Percentiles rank a stretch among this genome's conserved stretches.
These are phyloP conservation scores for Drosophila lacicola DNA, from an alignment of 2,888 invertebrate species.

Conservation along the genomic window DNA sequence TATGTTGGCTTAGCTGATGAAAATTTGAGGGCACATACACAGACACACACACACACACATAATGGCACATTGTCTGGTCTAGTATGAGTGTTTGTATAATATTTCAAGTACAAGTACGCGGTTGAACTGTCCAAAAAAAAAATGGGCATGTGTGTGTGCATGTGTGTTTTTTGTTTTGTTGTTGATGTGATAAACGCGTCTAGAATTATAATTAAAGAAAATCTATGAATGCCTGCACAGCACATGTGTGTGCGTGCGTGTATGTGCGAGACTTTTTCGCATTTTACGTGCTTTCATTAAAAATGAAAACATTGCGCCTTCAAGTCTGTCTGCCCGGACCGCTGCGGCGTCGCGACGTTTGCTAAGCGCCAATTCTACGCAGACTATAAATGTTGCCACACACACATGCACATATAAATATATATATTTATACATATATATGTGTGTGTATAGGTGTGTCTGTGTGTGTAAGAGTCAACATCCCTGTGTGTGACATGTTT, in stretches of 20 bases:
- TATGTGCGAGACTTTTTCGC: conserved; percentile 67
- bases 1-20: conserved; percentile 61
- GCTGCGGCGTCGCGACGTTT: conserved; percentile 1
- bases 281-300: conserved; percentile 82
- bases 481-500: conserved; percentile 60
- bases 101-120: conserved; percentile 72
- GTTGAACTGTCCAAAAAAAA: conserved; percentile 36
- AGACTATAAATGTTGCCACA: conserved; percentile 71
- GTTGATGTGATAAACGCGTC: conserved; percentile 81
- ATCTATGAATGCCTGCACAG: conserved; percentile 69
- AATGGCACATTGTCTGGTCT: conserved; percentile 46
- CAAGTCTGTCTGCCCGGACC: conserved; percentile 12
- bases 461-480: conserved; percentile 35
- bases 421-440: conserved; percentile 4
- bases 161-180: conserved; percentile 64
- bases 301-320: conserved; percentile 77
- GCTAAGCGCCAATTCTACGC: conserved; percentile 71
- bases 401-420: conserved; percentile 23
- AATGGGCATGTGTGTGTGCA: conserved; percentile 2
- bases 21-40: conserved; percentile 70
- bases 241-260: conserved; percentile 25
- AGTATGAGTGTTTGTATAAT: conserved; percentile 41
- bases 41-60: conserved; percentile 31
- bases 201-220: conserved; percentile 80
- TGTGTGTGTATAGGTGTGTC: conserved; percentile 21